These are phyloP conservation scores for Lipotes vexillifer DNA, from an alignment of 2,113 vertebrate genomes.

Conservation along the genomic window DNA sequence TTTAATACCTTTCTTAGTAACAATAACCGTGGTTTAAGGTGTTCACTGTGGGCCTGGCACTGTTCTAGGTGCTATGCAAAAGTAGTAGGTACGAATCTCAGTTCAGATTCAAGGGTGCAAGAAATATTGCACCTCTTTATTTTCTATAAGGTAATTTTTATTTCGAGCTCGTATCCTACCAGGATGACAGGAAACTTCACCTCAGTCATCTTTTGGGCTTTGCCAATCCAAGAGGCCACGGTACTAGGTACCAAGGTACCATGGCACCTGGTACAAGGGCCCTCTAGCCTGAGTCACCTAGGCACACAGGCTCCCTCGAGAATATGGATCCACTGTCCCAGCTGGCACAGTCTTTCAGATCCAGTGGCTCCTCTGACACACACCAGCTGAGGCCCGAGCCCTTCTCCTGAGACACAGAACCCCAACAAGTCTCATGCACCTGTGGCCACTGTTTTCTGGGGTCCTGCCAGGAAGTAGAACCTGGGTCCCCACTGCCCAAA, in stretches of 20 bases:
- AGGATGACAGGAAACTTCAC: not conserved
- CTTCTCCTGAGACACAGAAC: not conserved
- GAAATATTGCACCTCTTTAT: not conserved
- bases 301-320: not conserved
- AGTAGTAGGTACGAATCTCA: not conserved
- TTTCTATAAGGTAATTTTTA: not conserved
- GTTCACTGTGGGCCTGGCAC: not conserved
- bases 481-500: not conserved
- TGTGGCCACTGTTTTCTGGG: not conserved
- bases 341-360: not conserved
- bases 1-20: not conserved
- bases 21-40: not conserved
- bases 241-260: not conserved
- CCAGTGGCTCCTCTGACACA: not conserved
- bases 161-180: not conserved
- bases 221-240: not conserved
- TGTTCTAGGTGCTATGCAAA: not conserved
- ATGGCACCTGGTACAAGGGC: not conserved
- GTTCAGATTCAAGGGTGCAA: not conserved
- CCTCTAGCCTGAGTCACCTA: not conserved
- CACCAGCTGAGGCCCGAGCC: rapidly evolving
- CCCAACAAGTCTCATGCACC: not conserved
- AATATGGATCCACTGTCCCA: not conserved
- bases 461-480: not conserved
- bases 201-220: not conserved